Percentiles rank a stretch among this genome's conserved stretches.
phyloP scores from a whole-genome alignment of 1,140 invertebrate species.

The Patella vulgata region DNA sequence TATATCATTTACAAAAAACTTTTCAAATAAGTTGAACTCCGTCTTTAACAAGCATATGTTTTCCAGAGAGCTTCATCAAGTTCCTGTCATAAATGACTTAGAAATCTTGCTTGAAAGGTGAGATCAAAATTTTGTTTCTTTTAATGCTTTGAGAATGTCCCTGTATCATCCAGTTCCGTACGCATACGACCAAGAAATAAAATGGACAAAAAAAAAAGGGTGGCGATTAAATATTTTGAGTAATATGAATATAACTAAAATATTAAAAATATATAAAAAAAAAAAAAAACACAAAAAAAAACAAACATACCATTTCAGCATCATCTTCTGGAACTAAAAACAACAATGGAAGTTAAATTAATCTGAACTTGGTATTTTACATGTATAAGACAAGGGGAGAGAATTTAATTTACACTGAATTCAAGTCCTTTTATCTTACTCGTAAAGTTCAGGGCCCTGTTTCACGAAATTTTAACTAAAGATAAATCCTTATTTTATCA shows the following conservation, averaged over 20 bases:
- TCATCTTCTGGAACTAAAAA: conserved; percentile 40
- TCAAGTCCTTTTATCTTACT: too few relatives aligned
- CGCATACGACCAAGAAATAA: conserved; percentile 47
- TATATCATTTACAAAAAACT: too few relatives aligned
- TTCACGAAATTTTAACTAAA: too few relatives aligned
- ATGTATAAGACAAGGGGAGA: too few relatives aligned
- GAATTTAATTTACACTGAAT: too few relatives aligned
- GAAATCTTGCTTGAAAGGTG: neutral
- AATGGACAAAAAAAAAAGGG: conserved; percentile 7
- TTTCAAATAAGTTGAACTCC: neutral
- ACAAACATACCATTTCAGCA: conserved; percentile 18
- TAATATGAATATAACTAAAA: neutral
- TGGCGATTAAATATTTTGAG: conserved; percentile 4
- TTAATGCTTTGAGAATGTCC: neutral
- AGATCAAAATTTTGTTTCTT: neutral
- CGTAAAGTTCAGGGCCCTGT: too few relatives aligned
- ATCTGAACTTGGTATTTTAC: too few relatives aligned
- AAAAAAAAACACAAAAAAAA: neutral
- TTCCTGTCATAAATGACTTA: neutral
- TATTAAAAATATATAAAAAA: neutral
- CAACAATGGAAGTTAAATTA: too few relatives aligned
- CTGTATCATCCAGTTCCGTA: conserved; percentile 24
- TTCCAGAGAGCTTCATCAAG: neutral
- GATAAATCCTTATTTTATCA: too few relatives aligned
- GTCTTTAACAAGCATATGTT: neutral